Evolutionary conservation across 2,888 invertebrate species (phyloP).

Genomic region (Conops quadrifasciatus): DNA sequence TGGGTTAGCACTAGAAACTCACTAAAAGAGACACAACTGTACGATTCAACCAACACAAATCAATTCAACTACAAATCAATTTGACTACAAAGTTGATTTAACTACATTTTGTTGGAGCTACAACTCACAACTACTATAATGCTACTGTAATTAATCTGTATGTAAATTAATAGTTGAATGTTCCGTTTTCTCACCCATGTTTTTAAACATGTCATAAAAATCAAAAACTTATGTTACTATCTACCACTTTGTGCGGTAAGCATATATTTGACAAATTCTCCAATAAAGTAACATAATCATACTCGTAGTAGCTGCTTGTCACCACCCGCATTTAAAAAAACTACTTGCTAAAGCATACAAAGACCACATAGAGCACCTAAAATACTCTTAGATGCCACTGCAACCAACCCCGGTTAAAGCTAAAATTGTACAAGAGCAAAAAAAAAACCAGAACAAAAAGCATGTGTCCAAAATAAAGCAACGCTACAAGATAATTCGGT

Average conservation of each 20-base stretch:
- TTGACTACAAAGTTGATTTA: too few species aligned
- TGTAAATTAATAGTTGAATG: conserved; percentile 1
- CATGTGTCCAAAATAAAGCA: background rate
- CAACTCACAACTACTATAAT: background rate
- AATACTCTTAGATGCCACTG: too few species aligned
- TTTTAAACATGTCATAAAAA: conserved; percentile 9
- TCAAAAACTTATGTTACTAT: conserved; percentile 12
- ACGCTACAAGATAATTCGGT: background rate
- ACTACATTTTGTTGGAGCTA: too few species aligned
- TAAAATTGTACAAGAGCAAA: background rate
- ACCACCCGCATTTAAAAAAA: too few species aligned
- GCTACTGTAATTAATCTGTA: background rate
- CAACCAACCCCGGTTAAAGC: background rate
- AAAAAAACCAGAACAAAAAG: background rate
- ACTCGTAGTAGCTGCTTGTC: background rate
- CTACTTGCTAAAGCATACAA: background rate
- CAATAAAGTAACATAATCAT: conserved; percentile 14
- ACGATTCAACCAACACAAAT: conserved; percentile 17
- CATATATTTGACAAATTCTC: conserved; percentile 30
- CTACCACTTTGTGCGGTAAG: conserved; percentile 39
- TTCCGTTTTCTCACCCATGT: background rate
- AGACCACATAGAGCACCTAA: too few species aligned
- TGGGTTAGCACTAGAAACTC: background rate
- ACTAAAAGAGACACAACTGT: conserved; percentile 18
- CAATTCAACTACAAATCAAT: conserved; percentile 21